These are phyloP conservation scores for Psettodes erumei DNA, from an alignment of 2,113 vertebrate species.

Conservation along the genomic window DNA sequence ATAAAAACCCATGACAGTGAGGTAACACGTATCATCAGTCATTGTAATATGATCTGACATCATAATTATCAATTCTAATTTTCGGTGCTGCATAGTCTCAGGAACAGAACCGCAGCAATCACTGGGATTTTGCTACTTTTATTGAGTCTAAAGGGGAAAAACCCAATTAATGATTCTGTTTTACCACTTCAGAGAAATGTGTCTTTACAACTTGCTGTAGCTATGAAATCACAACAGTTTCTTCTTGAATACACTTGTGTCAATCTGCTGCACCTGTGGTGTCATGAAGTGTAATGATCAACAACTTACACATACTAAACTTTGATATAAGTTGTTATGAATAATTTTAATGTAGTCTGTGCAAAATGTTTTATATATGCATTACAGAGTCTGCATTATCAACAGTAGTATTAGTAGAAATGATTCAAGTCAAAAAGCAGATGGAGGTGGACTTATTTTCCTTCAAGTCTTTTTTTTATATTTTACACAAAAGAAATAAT, in stretches of 20 bases:
- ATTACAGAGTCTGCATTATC: neutral
- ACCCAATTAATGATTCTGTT: neutral
- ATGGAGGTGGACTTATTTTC: neutral
- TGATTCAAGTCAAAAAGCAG: neutral
- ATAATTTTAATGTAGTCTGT: neutral
- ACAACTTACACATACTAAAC: neutral
- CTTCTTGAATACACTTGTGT: neutral
- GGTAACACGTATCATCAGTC: neutral
- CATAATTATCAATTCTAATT: neutral
- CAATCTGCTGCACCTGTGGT: neutral
- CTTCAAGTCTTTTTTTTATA: neutral
- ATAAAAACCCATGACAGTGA: neutral
- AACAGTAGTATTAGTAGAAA: neutral
- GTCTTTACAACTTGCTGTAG: neutral
- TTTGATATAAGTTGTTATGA: neutral
- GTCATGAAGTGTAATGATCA: neutral
- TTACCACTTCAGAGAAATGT: neutral
- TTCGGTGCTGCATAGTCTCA: conserved; percentile 9
- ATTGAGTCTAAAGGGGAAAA: neutral
- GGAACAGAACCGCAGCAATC: conserved; percentile 4
- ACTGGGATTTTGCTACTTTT: neutral
- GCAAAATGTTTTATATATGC: neutral
- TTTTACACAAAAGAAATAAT: too few species aligned
- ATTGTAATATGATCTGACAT: neutral
- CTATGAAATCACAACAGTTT: neutral